A percentile compares a stretch with the other conserved stretches of the same genome.
phyloP scores from a whole-genome alignment of 2,797 vertebrate genomes.

The Crenichthys baileyi region DNA sequence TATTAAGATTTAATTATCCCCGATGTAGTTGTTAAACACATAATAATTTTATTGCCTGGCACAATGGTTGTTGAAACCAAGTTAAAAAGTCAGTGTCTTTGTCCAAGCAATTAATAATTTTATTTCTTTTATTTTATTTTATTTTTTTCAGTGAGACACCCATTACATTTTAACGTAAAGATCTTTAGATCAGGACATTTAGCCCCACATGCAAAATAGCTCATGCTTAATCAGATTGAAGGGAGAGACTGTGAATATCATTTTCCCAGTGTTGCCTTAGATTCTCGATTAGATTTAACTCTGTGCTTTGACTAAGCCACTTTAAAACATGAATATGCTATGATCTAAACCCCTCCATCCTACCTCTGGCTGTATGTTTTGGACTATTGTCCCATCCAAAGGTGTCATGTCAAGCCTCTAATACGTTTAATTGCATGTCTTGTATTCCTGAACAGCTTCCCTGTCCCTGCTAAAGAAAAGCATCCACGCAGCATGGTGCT shows the following conservation, averaged over 20 bases:
- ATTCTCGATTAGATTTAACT: background rate
- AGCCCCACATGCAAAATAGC: conserved; percentile 46
- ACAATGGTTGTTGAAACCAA: conserved; percentile 45
- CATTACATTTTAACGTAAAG: conserved; percentile 65
- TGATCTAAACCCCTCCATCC: background rate
- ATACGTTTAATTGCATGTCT: background rate
- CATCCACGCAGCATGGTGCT: background rate
- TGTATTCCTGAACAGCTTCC: background rate
- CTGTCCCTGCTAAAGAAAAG: background rate
- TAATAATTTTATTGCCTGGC: conserved; percentile 32
- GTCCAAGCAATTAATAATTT: conserved; percentile 46
- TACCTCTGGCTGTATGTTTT: background rate
- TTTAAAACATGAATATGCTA: background rate
- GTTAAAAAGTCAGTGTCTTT: conserved; percentile 40
- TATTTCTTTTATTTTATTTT: conserved; percentile 41
- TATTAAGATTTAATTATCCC: conserved; percentile 55
- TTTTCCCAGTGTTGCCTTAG: background rate
- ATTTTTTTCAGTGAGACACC: conserved; percentile 17
- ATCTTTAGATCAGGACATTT: conserved; percentile 63
- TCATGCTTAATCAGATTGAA: no score
- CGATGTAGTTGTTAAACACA: conserved; percentile 31
- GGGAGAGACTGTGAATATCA: no score
- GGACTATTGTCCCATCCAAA: background rate
- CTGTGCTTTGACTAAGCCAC: background rate
- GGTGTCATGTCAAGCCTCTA: background rate